Percentiles rank a stretch among this genome's conserved stretches.
Evolutionary conservation across 2,888 invertebrate genomes (phyloP).

Genomic region (Aleiodes testaceus): DNA sequence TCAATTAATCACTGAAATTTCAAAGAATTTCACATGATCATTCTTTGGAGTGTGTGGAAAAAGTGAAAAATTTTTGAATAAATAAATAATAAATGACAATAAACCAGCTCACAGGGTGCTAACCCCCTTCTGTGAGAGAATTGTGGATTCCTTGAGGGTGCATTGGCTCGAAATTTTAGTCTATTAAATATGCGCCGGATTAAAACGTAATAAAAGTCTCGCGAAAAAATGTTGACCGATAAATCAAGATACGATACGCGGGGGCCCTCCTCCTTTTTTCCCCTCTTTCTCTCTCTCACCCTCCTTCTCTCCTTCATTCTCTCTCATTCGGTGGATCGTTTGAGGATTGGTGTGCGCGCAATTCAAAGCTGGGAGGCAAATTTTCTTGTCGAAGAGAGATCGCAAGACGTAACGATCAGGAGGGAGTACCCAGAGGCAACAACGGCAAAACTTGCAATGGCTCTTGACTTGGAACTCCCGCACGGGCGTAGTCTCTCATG

Average conservation of each 20-base stretch:
- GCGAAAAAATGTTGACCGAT: conserved; percentile 65
- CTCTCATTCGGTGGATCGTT: conserved; percentile 14
- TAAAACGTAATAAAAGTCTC: conserved; percentile 66
- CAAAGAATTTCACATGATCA: conserved; percentile 15
- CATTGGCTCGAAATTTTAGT: conserved; percentile 31
- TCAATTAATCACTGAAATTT: conserved; percentile 24
- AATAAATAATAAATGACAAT: conserved; percentile 31
- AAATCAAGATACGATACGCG: conserved; percentile 59
- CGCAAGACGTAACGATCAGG: conserved; percentile 27
- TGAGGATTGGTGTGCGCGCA: conserved; percentile 29
- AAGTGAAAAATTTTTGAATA: conserved; percentile 16
- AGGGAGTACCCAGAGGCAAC: conserved; percentile 6
- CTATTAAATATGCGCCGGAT: conserved; percentile 59
- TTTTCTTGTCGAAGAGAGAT: conserved; percentile 61
- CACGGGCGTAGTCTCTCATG: conserved; percentile 22
- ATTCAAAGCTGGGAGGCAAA: conserved; percentile 59
- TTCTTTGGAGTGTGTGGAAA: background rate
- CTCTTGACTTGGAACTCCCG: background rate
- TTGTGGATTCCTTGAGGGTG: conserved; percentile 21
- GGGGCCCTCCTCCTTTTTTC: background rate
- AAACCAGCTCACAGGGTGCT: conserved; percentile 17
- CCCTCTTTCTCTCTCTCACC: background rate
- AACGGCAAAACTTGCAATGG: conserved; percentile 3
- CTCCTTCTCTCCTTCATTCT: background rate
- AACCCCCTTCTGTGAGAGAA: conserved; percentile 25